Base-by-base conservation (phyloP, 2,113 vertebrate genomes). In the Dunckerocampus dactyliophorus region DNA sequence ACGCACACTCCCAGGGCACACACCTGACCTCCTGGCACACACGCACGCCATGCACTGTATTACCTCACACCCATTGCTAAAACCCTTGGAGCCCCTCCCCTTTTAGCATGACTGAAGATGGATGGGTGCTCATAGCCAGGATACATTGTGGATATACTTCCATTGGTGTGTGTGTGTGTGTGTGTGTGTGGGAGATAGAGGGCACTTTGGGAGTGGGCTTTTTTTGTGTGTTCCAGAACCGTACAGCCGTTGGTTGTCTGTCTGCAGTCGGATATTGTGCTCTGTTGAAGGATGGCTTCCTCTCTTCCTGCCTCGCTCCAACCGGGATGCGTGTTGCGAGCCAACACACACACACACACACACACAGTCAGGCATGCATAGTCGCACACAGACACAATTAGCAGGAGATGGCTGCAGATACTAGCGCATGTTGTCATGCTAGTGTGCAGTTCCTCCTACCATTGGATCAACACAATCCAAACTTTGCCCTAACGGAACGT, bases 81-180 rank as follows among this genome's bases (percentile, higher is more conserved):
- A 93, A 93, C 93, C 92, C 93, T 90, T 93, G 92, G 92, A 75
- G 75, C 74, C 93, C 92, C 92, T 74, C 93, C 93, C 94, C 49
- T 31, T 55, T 95, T 93, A 94, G 93, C 95, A 93, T 95, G 94
- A 94, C 90, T 90, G 92, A 95, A 97, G 94, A 98, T 94, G 93
- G 94, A 98, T 97, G 94, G 92, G 93, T 95, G 94, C 95, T 95
- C 96, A 95, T 95, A 94, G 93, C 91, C 89, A 90, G 93, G 97
- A 98, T 96, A 96, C 94, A 99, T 98, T 95, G 95, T 93, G 92
- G 95, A 96, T 96, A 96, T 95, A 87, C 93, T 95, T 95, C 95
- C 93, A 92, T 93, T 92, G 90, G 90, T 93, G 93, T 98, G 95
- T 95, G 90, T 94, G 92, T 91, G 63, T 50, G 60, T 54, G 50